Conservation (phyloP, 2,797 vertebrate genomes). For the Oreochromis mossambicus region DNA sequence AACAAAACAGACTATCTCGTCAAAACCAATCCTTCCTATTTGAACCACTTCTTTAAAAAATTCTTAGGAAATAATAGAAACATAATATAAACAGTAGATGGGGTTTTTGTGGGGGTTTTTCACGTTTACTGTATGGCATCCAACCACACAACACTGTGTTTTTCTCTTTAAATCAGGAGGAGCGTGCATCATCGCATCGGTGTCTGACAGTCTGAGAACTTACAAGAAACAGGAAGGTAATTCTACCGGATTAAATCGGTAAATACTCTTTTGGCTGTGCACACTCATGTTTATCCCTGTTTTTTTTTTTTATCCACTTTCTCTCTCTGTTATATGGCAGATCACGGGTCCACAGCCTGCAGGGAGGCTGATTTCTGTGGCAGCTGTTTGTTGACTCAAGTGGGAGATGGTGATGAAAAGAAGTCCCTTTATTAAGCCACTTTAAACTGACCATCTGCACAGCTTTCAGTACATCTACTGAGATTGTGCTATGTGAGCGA, state of each 20-base stretch:
- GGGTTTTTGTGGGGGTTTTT: background rate
- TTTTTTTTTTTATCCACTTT: background rate
- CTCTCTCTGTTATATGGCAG: background rate
- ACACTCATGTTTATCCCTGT: background rate
- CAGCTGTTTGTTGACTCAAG: slow-evolving; percentile 51
- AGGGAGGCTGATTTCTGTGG: slow-evolving; percentile 27
- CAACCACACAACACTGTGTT: background rate
- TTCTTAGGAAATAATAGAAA: background rate
- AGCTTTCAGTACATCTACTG: background rate
- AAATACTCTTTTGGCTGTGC: background rate
- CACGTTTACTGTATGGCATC: background rate
- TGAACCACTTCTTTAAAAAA: background rate
- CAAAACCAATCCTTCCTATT: background rate
- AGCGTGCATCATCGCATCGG: background rate
- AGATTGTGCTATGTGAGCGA: background rate
- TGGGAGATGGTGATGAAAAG: slow-evolving; percentile 49
- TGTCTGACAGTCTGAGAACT: background rate
- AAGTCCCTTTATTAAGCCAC: slow-evolving; percentile 56
- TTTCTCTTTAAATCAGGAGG: background rate
- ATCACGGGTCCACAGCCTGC: background rate
- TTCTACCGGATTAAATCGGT: background rate
- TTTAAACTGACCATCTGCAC: slow-evolving; percentile 68
- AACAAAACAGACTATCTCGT: background rate
- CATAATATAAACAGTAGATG: background rate
- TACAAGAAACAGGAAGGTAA: background rate